Evolutionary conservation across 2,888 invertebrate genomes (phyloP).

Genomic region (Drosophila infuscata): DNA sequence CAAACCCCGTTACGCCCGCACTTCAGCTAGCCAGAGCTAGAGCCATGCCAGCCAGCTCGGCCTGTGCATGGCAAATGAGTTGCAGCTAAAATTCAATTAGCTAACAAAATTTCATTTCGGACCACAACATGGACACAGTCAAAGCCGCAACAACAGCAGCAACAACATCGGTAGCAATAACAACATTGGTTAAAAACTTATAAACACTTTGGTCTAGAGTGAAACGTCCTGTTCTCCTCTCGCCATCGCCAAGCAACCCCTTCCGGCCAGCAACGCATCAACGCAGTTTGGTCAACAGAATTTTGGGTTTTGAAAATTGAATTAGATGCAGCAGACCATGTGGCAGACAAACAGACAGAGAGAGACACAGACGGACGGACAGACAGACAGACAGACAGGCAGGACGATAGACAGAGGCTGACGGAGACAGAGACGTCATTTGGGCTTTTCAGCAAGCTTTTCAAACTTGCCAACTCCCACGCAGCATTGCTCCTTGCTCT

Average conservation of each 20-base stretch:
- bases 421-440: constrained; percentile 18
- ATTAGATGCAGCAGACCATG: constrained; percentile 81
- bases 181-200: constrained; percentile 70
- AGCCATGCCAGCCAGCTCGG: constrained; percentile 9
- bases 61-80: constrained; percentile 78
- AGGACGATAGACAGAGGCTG: constrained; percentile 1
- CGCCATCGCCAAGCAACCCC: constrained; percentile 29
- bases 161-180: constrained; percentile 41
- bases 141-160: constrained; percentile 49
- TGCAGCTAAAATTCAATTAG: constrained; percentile 81
- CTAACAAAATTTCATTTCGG: constrained; percentile 78
- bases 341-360: constrained; percentile 46
- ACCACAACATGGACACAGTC: constrained; percentile 64
- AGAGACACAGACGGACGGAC: constrained; percentile 8
- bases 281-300: constrained; percentile 78
- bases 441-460: constrained; percentile 58
- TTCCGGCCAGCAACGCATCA: constrained; percentile 53
- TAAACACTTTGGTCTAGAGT: constrained; percentile 68
- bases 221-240: constrained; percentile 6
- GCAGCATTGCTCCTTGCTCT: neutral
- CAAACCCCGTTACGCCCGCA: constrained; percentile 51
- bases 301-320: constrained; percentile 80
- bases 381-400: constrained; percentile 6
- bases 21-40: neutral
- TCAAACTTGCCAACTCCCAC: constrained; percentile 44